These are phyloP conservation scores for Terebella lapidaria DNA, from an alignment of 2,888 invertebrate genomes.

Conservation along the genomic window DNA sequence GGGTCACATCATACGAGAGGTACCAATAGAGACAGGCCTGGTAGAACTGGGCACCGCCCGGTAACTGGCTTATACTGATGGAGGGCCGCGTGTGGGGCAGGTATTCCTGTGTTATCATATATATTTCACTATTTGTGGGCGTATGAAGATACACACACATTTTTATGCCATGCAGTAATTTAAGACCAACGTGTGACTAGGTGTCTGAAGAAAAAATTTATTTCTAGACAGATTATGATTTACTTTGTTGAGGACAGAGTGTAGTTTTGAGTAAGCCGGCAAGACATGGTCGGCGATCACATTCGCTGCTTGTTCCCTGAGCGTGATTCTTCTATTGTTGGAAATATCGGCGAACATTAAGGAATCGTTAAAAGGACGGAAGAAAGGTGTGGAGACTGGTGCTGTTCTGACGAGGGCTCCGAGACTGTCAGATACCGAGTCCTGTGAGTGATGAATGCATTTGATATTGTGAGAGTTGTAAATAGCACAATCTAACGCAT, in stretches of 20 bases:
- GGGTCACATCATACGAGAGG: slow-evolving; percentile 12
- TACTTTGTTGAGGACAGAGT: slow-evolving; percentile 15
- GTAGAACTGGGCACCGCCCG: slow-evolving; percentile 16
- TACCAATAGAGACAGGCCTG: slow-evolving; percentile 18
- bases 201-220: too few species aligned
- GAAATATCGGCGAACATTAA: slow-evolving; percentile 11
- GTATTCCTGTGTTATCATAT: slow-evolving; percentile 20
- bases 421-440: slow-evolving; percentile 5
- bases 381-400: slow-evolving; percentile 12
- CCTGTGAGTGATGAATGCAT: slow-evolving; percentile 1
- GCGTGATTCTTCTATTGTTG: slow-evolving; percentile 14
- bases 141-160: too few species aligned
- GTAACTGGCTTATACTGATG: slow-evolving; percentile 10
- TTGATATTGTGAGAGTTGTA: too few species aligned
- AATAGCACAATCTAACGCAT: too few species aligned
- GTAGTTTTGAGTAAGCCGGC: slow-evolving; percentile 18
- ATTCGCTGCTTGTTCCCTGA: slow-evolving; percentile 10
- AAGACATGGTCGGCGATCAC: slow-evolving; percentile 22
- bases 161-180: too few species aligned
- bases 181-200: too few species aligned
- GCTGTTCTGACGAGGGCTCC: not conserved
- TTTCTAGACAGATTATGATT: too few species aligned
- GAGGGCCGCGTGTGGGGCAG: slow-evolving; percentile 13
- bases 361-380: slow-evolving; percentile 21
- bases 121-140: too few species aligned